Evolutionary conservation across 2,113 vertebrate genomes (phyloP).

Genomic region (Prionailurus bengalensis): DNA sequence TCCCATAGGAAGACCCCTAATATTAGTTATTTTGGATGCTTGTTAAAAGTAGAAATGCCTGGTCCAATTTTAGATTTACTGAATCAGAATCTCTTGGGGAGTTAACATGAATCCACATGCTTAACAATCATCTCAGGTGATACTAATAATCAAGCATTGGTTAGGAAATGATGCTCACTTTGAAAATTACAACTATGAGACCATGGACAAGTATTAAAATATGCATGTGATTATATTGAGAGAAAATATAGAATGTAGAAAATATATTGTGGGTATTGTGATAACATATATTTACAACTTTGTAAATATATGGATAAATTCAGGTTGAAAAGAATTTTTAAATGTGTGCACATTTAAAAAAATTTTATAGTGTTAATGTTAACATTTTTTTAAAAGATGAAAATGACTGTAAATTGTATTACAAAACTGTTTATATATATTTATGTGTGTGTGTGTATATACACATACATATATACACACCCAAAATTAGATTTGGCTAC

Average conservation of each 20-base stretch:
- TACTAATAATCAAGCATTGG: neutral
- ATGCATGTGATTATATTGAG: neutral
- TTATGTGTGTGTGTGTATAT: neutral
- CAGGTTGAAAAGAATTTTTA: neutral
- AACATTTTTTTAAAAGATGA: neutral
- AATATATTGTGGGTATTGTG: neutral
- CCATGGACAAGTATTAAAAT: neutral
- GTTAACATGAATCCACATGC: neutral
- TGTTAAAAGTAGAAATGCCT: neutral
- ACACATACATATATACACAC: neutral
- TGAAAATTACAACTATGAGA: conserved; percentile 20
- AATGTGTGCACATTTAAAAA: neutral
- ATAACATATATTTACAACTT: neutral
- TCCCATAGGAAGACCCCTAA: neutral
- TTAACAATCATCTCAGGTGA: neutral
- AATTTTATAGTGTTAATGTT: neutral
- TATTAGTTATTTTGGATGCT: neutral
- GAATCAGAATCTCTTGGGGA: neutral
- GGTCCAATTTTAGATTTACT: neutral
- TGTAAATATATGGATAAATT: neutral
- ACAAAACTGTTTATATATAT: neutral
- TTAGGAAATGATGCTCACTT: neutral
- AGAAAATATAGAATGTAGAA: neutral
- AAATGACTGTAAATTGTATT: neutral
- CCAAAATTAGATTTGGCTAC: neutral